Evolutionary conservation across 2,113 vertebrate species (phyloP).

Genomic region (Cryptotis parvus): DNA sequence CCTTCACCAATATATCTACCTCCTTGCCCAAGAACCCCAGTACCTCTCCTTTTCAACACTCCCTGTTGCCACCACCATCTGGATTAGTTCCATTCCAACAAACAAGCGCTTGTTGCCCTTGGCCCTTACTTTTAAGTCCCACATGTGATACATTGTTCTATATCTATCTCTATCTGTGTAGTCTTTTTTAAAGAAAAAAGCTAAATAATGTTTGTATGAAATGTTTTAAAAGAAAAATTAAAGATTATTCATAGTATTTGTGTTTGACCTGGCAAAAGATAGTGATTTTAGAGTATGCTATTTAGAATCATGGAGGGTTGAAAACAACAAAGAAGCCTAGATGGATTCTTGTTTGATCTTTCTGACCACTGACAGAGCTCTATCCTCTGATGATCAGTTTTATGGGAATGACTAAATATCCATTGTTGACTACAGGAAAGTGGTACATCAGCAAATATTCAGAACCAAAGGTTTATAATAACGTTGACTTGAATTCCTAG

Average conservation of each 20-base stretch:
- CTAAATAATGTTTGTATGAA: not conserved
- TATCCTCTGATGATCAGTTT: conserved; percentile 7
- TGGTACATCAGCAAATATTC: not conserved
- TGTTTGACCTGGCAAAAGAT: not conserved
- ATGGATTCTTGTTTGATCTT: not conserved
- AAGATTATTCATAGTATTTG: not conserved
- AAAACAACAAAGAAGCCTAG: not conserved
- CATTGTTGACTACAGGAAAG: conserved; percentile 17
- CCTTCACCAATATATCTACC: too few relatives aligned
- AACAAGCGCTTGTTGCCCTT: too few relatives aligned
- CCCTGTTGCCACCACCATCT: too few relatives aligned
- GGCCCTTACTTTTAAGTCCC: too few relatives aligned
- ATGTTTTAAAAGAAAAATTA: not conserved
- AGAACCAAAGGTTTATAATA: conserved; percentile 57
- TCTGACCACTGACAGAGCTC: not conserved
- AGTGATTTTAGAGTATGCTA: not conserved
- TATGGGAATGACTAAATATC: not conserved
- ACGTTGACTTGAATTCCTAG: conserved; percentile 33
- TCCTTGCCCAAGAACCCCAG: too few relatives aligned
- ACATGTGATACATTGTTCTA: too few relatives aligned
- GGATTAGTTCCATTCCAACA: too few relatives aligned
- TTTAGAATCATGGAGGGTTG: not conserved
- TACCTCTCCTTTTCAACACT: too few relatives aligned
- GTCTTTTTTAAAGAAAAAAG: not conserved
- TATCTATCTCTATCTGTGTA: too few relatives aligned